Evolutionary conservation across 1,140 invertebrate species (phyloP).

Genomic region (Ceratoteleas bidentatus): DNA sequence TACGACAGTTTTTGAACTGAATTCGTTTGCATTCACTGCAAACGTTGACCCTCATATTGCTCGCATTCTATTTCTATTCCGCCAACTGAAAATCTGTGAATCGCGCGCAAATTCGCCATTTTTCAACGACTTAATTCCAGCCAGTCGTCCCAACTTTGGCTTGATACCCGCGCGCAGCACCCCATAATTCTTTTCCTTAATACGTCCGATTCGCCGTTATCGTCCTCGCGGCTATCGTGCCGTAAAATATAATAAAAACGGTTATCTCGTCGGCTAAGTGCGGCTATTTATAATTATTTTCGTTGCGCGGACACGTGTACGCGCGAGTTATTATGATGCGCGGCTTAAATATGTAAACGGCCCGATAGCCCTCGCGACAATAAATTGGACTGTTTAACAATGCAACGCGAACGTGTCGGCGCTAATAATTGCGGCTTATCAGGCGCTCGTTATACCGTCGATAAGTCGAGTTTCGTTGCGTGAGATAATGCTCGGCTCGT

Average conservation of each 20-base stretch:
- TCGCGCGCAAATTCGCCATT: too few species aligned
- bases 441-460: constrained; percentile 23
- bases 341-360: constrained; percentile 30
- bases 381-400: constrained; percentile 57
- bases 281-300: constrained; percentile 43
- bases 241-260: constrained; percentile 28
- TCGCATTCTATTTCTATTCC: too few species aligned
- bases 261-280: constrained; percentile 36
- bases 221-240: constrained; percentile 19
- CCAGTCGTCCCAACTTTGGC: neutral
- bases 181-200: constrained; percentile 3
- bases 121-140: neutral
- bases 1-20: too few species aligned
- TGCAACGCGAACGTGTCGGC: constrained; percentile 21
- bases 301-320: constrained; percentile 26
- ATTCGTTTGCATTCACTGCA: too few species aligned
- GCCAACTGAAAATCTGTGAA: too few species aligned
- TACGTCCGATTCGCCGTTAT: constrained; percentile 20
- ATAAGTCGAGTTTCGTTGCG: constrained; percentile 37
- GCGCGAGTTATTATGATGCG: constrained; percentile 40
- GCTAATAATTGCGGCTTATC: constrained; percentile 38
- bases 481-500: constrained; percentile 8
- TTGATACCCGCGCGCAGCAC: too few species aligned
- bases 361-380: constrained; percentile 26
- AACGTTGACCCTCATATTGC: too few species aligned